These are phyloP conservation scores for Arrhopalites spinosus DNA, from an alignment of 2,888 invertebrate genomes.

Conservation along the genomic window DNA sequence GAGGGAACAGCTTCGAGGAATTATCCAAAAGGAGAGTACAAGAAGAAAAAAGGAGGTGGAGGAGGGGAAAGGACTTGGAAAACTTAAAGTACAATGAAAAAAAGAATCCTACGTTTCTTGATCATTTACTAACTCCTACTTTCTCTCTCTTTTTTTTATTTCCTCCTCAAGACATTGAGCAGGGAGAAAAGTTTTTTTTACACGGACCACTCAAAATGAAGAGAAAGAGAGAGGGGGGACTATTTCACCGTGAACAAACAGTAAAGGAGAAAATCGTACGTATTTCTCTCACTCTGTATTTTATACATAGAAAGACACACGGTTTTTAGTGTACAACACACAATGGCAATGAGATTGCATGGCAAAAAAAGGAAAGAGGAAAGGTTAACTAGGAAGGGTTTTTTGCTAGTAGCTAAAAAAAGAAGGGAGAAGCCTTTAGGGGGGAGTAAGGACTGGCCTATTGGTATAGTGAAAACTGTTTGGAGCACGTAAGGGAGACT, in stretches of 20 bases:
- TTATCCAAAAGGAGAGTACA: neutral
- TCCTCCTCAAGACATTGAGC: neutral
- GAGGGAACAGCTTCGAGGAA: slow-evolving; percentile 13
- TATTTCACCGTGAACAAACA: too few relatives aligned
- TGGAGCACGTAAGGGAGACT: neutral
- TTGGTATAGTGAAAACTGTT: neutral
- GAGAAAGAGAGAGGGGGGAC: neutral
- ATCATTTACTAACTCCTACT: slow-evolving; percentile 19
- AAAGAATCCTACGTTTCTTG: slow-evolving; percentile 2
- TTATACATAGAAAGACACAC: neutral
- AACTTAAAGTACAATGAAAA: neutral
- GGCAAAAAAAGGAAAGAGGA: too few relatives aligned
- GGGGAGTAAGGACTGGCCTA: neutral
- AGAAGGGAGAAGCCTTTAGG: neutral
- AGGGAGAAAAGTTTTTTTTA: neutral
- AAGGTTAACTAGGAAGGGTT: neutral
- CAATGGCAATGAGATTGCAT: too few relatives aligned
- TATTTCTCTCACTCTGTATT: neutral
- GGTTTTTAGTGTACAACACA: too few relatives aligned
- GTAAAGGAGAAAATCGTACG: neutral
- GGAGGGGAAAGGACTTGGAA: neutral
- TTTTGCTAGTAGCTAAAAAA: too few relatives aligned
- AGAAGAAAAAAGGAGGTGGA: neutral
- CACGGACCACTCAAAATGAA: neutral
- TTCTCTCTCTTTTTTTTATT: slow-evolving; percentile 7